These are phyloP conservation scores for Calephelis virginiensis DNA, from an alignment of 1,140 invertebrate species.

Conservation along the genomic window DNA sequence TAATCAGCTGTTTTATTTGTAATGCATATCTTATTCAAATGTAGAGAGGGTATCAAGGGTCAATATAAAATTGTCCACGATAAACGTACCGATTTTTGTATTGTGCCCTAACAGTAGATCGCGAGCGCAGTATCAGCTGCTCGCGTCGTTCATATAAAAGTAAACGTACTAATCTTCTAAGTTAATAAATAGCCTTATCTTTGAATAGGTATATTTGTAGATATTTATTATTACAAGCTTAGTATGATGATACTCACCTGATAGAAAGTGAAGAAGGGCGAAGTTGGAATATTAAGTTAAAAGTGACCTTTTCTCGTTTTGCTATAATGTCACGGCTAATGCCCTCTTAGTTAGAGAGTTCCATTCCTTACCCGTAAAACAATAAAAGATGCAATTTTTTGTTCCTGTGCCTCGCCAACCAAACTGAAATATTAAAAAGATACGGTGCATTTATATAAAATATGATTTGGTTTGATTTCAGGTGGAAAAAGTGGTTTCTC, in stretches of 20 bases:
- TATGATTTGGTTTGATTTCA: constrained; percentile 42
- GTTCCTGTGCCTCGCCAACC: no score
- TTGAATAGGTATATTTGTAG: background rate
- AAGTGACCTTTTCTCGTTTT: no score
- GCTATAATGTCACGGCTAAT: no score
- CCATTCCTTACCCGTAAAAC: no score
- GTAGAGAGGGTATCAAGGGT: constrained; percentile 34
- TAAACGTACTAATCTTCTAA: constrained; percentile 17
- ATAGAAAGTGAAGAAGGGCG: no score
- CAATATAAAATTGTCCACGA: constrained; percentile 42
- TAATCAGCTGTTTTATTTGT: constrained; percentile 41
- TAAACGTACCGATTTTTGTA: constrained; percentile 35
- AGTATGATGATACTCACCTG: background rate
- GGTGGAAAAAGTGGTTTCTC: constrained; percentile 73
- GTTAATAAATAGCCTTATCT: background rate
- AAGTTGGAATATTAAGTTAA: background rate
- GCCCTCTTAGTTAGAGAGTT: no score
- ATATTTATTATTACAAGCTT: background rate
- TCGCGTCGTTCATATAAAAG: constrained; percentile 35
- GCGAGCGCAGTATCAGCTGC: constrained; percentile 48
- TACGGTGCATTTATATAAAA: constrained; percentile 12
- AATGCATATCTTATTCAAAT: constrained; percentile 37
- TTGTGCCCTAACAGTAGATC: constrained; percentile 43
- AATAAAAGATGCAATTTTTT: no score
- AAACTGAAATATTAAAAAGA: background rate